Evolutionary conservation across 2,113 vertebrate species (phyloP).

Genomic region (Scopus umbretta): DNA sequence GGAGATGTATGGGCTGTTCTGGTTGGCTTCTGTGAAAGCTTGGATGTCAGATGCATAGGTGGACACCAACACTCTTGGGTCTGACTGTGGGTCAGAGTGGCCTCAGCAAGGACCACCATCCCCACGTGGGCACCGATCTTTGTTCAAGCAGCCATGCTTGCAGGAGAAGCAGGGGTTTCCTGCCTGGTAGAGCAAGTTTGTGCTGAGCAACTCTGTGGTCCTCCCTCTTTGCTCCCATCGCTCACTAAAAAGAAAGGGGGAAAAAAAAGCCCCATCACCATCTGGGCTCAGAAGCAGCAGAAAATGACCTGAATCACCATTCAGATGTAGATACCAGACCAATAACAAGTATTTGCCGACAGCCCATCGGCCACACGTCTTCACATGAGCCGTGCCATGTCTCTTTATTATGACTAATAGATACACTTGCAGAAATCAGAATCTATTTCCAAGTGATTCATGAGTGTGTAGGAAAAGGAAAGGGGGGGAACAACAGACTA

Average conservation of each 20-base stretch:
- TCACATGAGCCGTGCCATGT: not conserved
- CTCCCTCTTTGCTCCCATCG: not conserved
- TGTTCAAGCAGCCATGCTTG: not conserved
- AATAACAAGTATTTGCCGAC: not conserved
- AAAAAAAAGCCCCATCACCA: not conserved
- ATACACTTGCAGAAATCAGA: conserved; percentile 42
- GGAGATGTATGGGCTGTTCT: not conserved
- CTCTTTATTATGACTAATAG: conserved; percentile 36
- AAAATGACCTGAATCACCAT: not conserved
- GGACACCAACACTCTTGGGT: fast-evolving
- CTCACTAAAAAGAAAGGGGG: not conserved
- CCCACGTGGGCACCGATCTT: fast-evolving
- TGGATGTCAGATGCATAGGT: fast-evolving
- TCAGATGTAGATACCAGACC: not conserved
- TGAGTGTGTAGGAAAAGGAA: not conserved
- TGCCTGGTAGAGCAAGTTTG: not conserved
- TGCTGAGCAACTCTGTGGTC: fast-evolving
- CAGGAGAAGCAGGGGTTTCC: not conserved
- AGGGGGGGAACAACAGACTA: not conserved
- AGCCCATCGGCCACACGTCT: not conserved
- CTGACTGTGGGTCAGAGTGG: fast-evolving
- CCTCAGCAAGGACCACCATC: fast-evolving
- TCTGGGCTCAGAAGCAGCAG: not conserved
- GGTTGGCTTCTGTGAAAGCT: fast-evolving
- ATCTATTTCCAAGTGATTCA: conserved; percentile 43